Conservation (phyloP, 2,113 vertebrate genomes). For the Pyrgilauda ruficollis region DNA sequence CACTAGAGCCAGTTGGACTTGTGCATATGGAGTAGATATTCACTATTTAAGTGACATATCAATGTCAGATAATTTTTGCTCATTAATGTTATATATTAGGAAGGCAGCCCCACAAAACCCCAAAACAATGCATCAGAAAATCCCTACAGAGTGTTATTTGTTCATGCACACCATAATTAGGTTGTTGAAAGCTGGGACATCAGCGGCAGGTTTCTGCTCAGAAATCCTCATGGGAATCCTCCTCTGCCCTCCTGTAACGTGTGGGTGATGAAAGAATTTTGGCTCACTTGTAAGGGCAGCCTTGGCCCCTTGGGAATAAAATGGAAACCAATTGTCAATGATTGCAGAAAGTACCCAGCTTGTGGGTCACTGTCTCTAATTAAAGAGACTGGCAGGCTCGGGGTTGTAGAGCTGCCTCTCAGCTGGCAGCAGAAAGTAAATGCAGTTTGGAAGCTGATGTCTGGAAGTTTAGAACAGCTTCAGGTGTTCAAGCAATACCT, state of each 20-base stretch:
- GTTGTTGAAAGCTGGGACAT: not conserved
- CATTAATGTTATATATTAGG: not conserved
- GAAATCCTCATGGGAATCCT: not conserved
- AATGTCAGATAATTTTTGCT: not conserved
- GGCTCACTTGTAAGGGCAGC: not conserved
- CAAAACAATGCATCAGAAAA: not conserved
- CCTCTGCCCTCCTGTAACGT: not conserved
- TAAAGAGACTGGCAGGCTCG: conserved; percentile 10
- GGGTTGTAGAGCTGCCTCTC: not conserved
- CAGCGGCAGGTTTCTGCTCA: not conserved
- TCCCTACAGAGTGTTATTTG: not conserved
- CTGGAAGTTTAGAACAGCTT: not conserved
- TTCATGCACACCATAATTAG: not conserved
- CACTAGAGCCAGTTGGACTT: not conserved
- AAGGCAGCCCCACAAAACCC: not conserved
- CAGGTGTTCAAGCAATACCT: not conserved
- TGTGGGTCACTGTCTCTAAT: conserved; percentile 27
- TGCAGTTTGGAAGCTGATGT: not conserved
- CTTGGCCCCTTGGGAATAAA: not conserved
- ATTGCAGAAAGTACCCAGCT: not conserved
- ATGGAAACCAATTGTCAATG: conserved; percentile 6
- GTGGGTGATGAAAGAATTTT: not conserved
- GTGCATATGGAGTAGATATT: not conserved
- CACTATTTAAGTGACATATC: not conserved
- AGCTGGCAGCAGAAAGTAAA: not conserved